phyloP scores from a whole-genome alignment of 2,113 vertebrate species.

The Xyrauchen texanus region DNA sequence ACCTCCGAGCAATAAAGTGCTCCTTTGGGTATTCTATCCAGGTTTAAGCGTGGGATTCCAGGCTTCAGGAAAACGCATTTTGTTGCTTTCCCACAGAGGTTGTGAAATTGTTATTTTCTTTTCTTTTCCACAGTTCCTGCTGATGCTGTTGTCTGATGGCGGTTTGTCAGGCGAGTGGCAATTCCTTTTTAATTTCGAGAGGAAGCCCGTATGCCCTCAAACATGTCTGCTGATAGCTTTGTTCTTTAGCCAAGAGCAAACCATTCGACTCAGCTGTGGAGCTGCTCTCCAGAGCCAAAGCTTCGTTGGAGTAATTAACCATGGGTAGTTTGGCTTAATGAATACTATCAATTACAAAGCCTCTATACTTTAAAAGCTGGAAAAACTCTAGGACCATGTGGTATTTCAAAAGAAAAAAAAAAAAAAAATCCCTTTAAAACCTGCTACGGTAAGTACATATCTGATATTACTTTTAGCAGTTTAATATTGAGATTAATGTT shows the following conservation, averaged over 20 bases:
- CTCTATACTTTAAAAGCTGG: slow-evolving; percentile 53
- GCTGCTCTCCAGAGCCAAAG: slow-evolving; percentile 66
- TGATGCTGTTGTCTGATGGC: slow-evolving; percentile 66
- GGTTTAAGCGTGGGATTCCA: slow-evolving; percentile 74
- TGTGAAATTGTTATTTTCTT: slow-evolving; percentile 64
- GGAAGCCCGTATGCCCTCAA: slow-evolving; percentile 46
- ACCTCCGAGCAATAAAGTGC: no score
- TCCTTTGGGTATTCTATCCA: no score
- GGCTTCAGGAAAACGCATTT: slow-evolving; percentile 74
- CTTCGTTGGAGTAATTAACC: slow-evolving; percentile 73
- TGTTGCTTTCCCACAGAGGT: slow-evolving; percentile 77
- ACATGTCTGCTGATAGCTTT: slow-evolving; percentile 64
- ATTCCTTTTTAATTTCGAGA: slow-evolving; percentile 62
- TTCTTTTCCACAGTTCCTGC: slow-evolving; percentile 60
- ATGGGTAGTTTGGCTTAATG: slow-evolving; percentile 73
- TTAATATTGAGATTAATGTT: slow-evolving; percentile 31
- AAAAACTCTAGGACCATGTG: slow-evolving; percentile 47
- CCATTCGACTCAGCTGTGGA: slow-evolving; percentile 64
- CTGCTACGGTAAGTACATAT: slow-evolving; percentile 26
- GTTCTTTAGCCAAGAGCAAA: slow-evolving; percentile 65
- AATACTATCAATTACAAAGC: slow-evolving; percentile 71
- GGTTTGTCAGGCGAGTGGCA: slow-evolving; percentile 67
- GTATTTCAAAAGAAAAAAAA: slow-evolving; percentile 38
- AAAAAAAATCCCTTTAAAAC: slow-evolving; percentile 13
- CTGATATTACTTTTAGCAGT: slow-evolving; percentile 21